Evolutionary conservation across 1,140 invertebrate genomes (phyloP).

Genomic region (Drosophila bocqueti): DNA sequence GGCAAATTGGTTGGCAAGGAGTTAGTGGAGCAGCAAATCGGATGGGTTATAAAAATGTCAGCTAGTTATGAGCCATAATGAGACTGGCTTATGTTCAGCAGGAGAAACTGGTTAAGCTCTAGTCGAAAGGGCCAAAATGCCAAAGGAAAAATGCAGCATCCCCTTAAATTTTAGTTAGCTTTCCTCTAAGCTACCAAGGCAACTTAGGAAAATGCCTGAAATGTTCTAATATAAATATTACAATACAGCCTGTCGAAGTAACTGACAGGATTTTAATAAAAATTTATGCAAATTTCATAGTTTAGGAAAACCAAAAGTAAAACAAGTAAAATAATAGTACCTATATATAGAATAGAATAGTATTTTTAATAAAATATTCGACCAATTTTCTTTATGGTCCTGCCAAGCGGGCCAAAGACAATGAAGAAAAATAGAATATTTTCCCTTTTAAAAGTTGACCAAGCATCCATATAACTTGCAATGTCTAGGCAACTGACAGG

Average conservation of each 20-base stretch:
- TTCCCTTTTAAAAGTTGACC: not conserved
- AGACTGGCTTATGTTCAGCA: constrained; percentile 25
- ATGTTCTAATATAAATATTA: not conserved
- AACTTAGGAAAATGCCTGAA: not conserved
- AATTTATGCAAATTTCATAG: not conserved
- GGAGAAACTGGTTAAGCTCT: constrained; percentile 26
- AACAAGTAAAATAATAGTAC: not conserved
- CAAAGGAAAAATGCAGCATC: too few relatives aligned
- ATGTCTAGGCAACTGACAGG: constrained; percentile 5
- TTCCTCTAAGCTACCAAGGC: not conserved
- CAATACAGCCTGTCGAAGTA: not conserved
- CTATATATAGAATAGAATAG: too few relatives aligned
- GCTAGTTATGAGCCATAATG: constrained; percentile 48
- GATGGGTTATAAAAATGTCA: constrained; percentile 59
- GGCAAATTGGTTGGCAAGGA: constrained; percentile 51
- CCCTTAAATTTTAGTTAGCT: not conserved
- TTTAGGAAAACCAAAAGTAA: not conserved
- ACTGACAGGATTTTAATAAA: not conserved
- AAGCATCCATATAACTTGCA: not conserved
- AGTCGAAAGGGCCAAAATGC: not conserved
- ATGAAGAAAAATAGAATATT: not conserved
- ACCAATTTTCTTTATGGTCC: constrained; percentile 1
- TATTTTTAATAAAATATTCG: not conserved
- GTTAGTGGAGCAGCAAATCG: constrained; percentile 69
- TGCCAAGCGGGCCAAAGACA: not conserved